Evolutionary conservation across 2,888 invertebrate genomes (phyloP), one percentile per base, ranked within the genome.

Genomic region (Chirona hameri): DNA sequence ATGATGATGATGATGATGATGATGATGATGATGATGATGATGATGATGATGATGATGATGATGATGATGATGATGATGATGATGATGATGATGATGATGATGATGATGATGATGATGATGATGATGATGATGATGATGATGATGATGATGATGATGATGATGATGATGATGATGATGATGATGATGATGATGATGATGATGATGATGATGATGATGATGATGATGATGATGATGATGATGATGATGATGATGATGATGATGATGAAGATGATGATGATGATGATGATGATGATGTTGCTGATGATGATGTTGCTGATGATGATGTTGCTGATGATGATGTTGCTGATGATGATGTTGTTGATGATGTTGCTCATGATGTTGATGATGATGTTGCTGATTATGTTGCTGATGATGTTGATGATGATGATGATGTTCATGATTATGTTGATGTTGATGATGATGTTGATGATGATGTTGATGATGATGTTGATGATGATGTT

Each of bases 1-100:
- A 65, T 65, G 65, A 65, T 65, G 65, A 65, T 65, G 65, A 65
- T 65, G 65, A 65, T 65, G 65, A 65, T 65, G 65, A 65, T 65
- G 65, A 65, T 65, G 65, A 65, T 65, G 65, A 65, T 65, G 65
- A 65, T 65, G 65, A 65, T 65, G 65, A 65, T 65, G 65, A 65
- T 65, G 65, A 65, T 65, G 65, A 65, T 65, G 65, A 65, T 65
- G 65, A 65, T 65, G 65, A 65, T 65, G 65, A 65, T 65, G 65
- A 65, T 21, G n/a, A 65, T n/a, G 65, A 65, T 18, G 21, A 65
- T 21, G 65, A 65, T 18, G 65, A 65, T 21, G 65, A 65, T 21
- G 65, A 65, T n/a, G 18, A 65, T 65, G 65, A 65, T 21, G n/a
- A 65, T 21, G 18, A 65, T 18, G 65, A 65, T 65, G 65, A 65